These are phyloP conservation scores for Gavialis gangeticus DNA, from an alignment of 2,113 vertebrate species.

Conservation along the genomic window DNA sequence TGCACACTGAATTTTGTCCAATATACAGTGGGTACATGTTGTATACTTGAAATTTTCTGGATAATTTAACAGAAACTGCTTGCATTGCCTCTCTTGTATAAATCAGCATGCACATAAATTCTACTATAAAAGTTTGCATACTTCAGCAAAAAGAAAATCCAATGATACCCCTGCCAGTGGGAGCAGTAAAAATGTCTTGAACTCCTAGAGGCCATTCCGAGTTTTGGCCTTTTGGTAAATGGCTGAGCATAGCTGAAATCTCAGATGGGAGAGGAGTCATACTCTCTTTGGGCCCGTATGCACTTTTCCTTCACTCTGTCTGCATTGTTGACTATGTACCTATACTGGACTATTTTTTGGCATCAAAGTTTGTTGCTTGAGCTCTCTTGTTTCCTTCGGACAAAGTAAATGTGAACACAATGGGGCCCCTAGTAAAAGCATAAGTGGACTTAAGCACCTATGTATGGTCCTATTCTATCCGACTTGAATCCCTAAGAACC, in stretches of 20 bases:
- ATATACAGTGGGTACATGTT: background rate
- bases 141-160: background rate
- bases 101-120: background rate
- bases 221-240: background rate
- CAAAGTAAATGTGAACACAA: background rate
- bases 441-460: too few species aligned
- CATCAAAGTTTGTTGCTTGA: background rate
- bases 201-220: slow-evolving; percentile 14
- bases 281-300: rapidly evolving
- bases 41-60: slow-evolving; percentile 19
- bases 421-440: too few species aligned
- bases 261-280: background rate
- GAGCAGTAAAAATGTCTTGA: background rate
- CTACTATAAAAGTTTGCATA: slow-evolving; percentile 34
- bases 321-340: background rate
- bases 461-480: too few species aligned
- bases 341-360: rapidly evolving
- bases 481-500: too few species aligned
- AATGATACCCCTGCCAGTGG: background rate
- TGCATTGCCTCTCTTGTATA: slow-evolving; percentile 37
- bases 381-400: background rate
- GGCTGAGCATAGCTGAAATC: background rate
- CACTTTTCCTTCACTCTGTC: background rate
- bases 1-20: background rate
- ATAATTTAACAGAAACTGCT: background rate